Percentiles rank a stretch among this genome's conserved stretches.
phyloP scores from a whole-genome alignment of 2,113 vertebrate species.

The Prolemur simus region DNA sequence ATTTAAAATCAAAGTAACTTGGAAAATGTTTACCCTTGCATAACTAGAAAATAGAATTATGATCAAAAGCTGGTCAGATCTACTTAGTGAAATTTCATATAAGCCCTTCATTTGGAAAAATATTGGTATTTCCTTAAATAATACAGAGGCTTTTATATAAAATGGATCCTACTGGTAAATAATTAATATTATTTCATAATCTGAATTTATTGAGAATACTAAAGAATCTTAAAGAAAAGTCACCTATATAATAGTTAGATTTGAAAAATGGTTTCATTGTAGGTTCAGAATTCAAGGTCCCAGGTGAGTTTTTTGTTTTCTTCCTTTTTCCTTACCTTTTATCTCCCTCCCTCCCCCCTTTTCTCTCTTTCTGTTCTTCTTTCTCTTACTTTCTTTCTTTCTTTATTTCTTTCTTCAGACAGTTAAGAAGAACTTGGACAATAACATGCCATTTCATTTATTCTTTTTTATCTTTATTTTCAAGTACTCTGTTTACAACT shows the following conservation, averaged over 20 bases:
- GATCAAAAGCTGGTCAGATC: neutral
- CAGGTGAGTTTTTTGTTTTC: neutral
- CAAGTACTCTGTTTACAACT: slow-evolving; percentile 7
- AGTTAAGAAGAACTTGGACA: neutral
- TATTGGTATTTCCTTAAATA: neutral
- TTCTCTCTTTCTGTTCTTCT: neutral
- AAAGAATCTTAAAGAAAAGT: neutral
- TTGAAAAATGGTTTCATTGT: neutral
- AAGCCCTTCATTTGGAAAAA: neutral
- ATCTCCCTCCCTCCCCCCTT: neutral
- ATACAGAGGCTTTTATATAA: neutral
- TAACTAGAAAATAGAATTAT: neutral
- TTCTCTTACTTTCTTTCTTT: neutral
- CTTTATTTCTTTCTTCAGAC: too few relatives aligned
- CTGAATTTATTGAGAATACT: neutral
- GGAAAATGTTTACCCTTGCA: neutral
- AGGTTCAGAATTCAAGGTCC: neutral
- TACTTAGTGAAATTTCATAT: neutral
- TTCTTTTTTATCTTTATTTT: neutral
- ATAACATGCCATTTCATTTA: neutral
- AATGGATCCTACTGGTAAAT: neutral
- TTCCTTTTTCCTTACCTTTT: neutral
- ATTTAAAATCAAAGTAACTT: neutral
- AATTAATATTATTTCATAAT: neutral
- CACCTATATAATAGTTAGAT: neutral